phyloP scores from a whole-genome alignment of 2,888 invertebrate genomes.

The Drosophila subquinaria region DNA sequence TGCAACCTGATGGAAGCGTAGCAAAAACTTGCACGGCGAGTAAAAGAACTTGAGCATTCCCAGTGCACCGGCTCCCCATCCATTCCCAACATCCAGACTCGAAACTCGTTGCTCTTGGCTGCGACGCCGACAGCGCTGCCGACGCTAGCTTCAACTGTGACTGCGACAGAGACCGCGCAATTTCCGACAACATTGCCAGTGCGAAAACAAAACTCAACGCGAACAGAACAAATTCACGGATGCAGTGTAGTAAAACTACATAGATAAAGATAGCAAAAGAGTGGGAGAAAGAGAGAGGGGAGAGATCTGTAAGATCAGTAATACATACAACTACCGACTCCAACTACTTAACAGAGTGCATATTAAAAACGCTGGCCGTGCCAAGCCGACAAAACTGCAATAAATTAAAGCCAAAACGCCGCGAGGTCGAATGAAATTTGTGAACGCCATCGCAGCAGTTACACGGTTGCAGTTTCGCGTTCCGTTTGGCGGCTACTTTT shows the following conservation, averaged over 20 bases:
- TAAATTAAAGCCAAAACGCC: constrained; percentile 80
- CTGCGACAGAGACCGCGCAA: constrained; percentile 26
- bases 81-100: constrained; percentile 36
- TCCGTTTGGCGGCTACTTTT: constrained; percentile 61
- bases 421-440: constrained; percentile 69
- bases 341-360: constrained; percentile 49
- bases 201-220: constrained; percentile 81
- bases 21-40: constrained; percentile 67
- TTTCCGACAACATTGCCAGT: constrained; percentile 68
- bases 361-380: constrained; percentile 55
- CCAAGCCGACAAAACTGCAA: constrained; percentile 81
- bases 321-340: constrained; percentile 31
- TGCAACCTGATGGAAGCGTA: constrained; percentile 46
- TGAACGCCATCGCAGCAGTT: constrained; percentile 59
- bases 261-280: background rate
- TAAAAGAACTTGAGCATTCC: constrained; percentile 70
- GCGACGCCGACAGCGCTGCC: constrained; percentile 27
- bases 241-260: constrained; percentile 41
- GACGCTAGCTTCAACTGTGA: constrained; percentile 2
- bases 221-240: constrained; percentile 75
- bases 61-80: constrained; percentile 42
- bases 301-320: constrained; percentile 29
- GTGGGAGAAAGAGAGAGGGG: constrained; percentile 2
- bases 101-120: constrained; percentile 55
- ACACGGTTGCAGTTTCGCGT: constrained; percentile 83